Percentiles rank a stretch among this genome's conserved stretches.
These are phyloP conservation scores for Cryptocephalus moraei DNA, from an alignment of 2,888 invertebrate species.

Conservation along the genomic window DNA sequence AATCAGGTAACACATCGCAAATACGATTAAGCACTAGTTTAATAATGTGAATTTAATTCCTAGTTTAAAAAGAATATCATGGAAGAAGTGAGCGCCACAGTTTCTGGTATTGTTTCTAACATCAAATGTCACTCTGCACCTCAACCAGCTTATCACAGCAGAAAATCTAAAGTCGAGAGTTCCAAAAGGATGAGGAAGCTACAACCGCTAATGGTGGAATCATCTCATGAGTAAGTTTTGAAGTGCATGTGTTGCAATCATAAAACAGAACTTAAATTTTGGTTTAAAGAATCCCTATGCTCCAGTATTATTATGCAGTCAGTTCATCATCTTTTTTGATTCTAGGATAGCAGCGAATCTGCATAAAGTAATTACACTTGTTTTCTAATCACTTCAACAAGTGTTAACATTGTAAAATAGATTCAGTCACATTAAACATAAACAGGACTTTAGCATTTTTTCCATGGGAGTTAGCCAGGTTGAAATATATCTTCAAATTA, in stretches of 20 bases:
- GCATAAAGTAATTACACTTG: too few species aligned
- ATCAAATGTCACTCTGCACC: conserved; percentile 14
- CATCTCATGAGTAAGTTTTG: conserved; percentile 18
- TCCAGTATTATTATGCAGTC: too few species aligned
- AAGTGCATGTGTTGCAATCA: not conserved
- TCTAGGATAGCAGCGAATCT: too few species aligned
- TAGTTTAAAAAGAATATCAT: conserved; percentile 31
- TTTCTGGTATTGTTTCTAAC: conserved; percentile 18
- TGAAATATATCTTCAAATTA: too few species aligned
- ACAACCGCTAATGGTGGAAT: conserved; percentile 14
- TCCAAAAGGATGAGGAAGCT: conserved; percentile 21
- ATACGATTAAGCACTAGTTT: not conserved
- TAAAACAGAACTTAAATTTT: too few species aligned
- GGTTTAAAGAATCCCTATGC: too few species aligned
- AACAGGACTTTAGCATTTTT: too few species aligned
- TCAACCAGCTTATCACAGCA: conserved; percentile 16
- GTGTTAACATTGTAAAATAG: too few species aligned
- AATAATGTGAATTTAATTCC: conserved; percentile 7
- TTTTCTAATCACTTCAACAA: too few species aligned
- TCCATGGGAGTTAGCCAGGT: too few species aligned
- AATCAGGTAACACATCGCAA: conserved; percentile 16
- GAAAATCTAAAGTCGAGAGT: conserved; percentile 23
- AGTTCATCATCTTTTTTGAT: too few species aligned
- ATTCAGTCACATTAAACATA: too few species aligned
- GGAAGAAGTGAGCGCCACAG: conserved; percentile 26